Base-by-base conservation (phyloP, 1,140 invertebrate species). In the Cydia amplana region DNA sequence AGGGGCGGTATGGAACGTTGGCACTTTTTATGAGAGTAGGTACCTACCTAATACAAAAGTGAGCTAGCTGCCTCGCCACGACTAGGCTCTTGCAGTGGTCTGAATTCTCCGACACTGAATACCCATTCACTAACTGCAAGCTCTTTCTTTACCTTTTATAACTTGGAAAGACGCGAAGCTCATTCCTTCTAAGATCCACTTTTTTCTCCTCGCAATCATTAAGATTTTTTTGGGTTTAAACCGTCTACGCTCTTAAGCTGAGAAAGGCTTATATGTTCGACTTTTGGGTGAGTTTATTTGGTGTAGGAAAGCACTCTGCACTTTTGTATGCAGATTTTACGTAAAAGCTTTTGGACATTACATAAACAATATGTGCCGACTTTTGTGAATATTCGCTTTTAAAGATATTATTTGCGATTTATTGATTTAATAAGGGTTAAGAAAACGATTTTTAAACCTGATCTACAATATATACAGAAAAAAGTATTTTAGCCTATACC, bases 61-160 rank as follows among this genome's bases (percentile, higher is more conserved):
- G 65, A 70, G 28, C n/a, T 10, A 36, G 65, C 65, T 70, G 65
- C 23, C n/a, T 65, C 14, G 4, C 32, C 32, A 18, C 20, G 20
- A 16, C 64, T 70, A 36, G n/a, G 32, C 32, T 4, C n/a, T 40
- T 40, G 28, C 65, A 32, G 73, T 74, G 73, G 49, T 88, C 82
- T 88, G 89, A 89, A 90, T 87, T 88, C 82, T 75, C 86, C 80
- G 81, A 79, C 85, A 84, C 81, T 91, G 90, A 91, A 91, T 89
- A 82, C 85, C 84, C 84, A 91, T 91, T 91, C 90, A 90, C 88
- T 88, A 90, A 91, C 89, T 91, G 86, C 87, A 88, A 85, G 82
- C 83, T 85, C 84, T 88, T 88, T 88, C 87, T 88, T 87, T 88
- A 85, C 84, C 85, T 88, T 90, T 89, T 89, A 89, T 89, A 85